These are phyloP conservation scores for Maconellicoccus hirsutus DNA, from an alignment of 1,140 invertebrate species.

Conservation along the genomic window DNA sequence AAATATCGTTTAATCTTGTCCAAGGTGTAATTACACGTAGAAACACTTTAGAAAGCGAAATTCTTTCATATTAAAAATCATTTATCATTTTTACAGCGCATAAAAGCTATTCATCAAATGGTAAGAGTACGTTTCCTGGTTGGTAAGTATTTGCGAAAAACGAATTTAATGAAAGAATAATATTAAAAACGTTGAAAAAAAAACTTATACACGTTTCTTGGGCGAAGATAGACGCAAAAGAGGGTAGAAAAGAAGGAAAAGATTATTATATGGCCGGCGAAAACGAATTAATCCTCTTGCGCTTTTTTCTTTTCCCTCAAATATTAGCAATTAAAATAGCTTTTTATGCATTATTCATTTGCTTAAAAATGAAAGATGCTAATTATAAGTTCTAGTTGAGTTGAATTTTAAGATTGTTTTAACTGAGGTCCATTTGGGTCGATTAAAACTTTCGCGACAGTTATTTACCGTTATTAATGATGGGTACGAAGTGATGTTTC, in stretches of 20 bases:
- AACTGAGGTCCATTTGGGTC: background rate
- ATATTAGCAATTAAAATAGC: slow-evolving; percentile 3
- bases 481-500: too few relatives aligned
- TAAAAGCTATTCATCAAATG: too few relatives aligned
- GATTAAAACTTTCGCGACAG: background rate
- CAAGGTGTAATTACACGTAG: too few relatives aligned
- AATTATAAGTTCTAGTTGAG: background rate
- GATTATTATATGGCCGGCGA: slow-evolving; percentile 7
- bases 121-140: too few relatives aligned
- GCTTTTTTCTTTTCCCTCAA: background rate
- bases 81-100: too few relatives aligned
- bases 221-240: background rate
- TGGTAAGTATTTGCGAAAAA: too few relatives aligned
- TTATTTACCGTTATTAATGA: background rate
- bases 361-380: slow-evolving; percentile 9
- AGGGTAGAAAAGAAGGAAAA: background rate
- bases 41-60: too few relatives aligned
- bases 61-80: too few relatives aligned
- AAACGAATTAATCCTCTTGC: slow-evolving; percentile 5
- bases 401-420: slow-evolving; percentile 5
- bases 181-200: slow-evolving; percentile 1
- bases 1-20: too few relatives aligned
- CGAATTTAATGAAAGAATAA: slow-evolving; percentile 9
- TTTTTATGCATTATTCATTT: slow-evolving; percentile 10
- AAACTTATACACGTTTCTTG: background rate